Base-by-base conservation (phyloP, 2,113 vertebrate species). In the Nanorana parkeri region DNA sequence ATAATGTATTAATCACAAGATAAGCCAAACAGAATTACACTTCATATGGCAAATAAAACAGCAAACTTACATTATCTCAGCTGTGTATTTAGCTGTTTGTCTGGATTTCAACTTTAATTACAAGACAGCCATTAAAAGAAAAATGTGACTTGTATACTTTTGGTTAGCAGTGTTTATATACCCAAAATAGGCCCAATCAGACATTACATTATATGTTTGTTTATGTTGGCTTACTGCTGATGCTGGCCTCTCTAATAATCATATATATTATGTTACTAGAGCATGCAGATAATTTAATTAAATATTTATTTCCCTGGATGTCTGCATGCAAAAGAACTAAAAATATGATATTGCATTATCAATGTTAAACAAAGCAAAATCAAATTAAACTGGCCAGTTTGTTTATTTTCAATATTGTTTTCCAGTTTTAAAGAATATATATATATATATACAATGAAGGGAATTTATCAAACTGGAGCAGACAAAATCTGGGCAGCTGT, bases 321-420 rank as follows among this genome's bases (percentile, higher is more conserved):
- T 85, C 85, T 89, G 86, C 85, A 51, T 86, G 81, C 86, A 93
- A 85, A 85, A 88, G 90, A 87, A 78, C 86, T 91, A 92, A 87
- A 84, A 80, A 88, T 91, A 86, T 85, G 87, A 88, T 89, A 92
- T 92, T 91, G 84, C 88, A 92, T 93, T 92, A 92, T 90, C 90
- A 90, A 91, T 91, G 85, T 88, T 86, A 86, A 86, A 81, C 89
- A 91, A 92, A 92, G 87, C 82, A 83, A 88, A 88, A 89, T 84
- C 85, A 88, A 89, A 89, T 92, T 4, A 32, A 86, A 89, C 88
- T 89, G 89, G 88, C 85, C 89, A 88, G 15, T 58, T 29, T 72
- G 5, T 56, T 56, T 55, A 8, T 76, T 15, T 29, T 61, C n/a
- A 63, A 75, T 75, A 60, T 60, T 21, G 29, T 75, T 36, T 87